These are phyloP conservation scores for Neuroterus valhalla DNA, from an alignment of 1,140 invertebrate species.

Conservation along the genomic window DNA sequence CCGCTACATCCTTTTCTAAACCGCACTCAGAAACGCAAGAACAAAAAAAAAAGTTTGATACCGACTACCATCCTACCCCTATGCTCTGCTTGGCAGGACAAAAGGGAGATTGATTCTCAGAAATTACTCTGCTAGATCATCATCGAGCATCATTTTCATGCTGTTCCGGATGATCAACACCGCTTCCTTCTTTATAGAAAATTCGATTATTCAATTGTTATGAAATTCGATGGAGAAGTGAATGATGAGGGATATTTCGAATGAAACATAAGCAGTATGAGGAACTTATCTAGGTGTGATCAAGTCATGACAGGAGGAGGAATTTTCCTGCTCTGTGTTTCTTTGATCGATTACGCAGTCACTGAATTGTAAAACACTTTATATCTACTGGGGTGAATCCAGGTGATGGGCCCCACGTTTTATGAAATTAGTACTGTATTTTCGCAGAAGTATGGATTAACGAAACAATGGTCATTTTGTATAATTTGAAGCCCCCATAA, in stretches of 20 bases:
- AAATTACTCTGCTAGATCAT: conserved; percentile 2
- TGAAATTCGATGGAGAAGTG: conserved; percentile 1
- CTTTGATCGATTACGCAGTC: neutral
- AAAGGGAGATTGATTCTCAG: neutral
- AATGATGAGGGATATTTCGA: neutral
- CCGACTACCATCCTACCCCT: neutral
- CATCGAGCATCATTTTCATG: conserved; percentile 10
- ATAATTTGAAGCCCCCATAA: no score
- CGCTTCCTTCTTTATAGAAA: neutral
- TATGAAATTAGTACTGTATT: no score
- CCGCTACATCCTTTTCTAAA: neutral
- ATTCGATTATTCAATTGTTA: neutral
- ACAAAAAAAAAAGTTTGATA: neutral
- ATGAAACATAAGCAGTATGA: neutral
- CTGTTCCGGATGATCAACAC: neutral
- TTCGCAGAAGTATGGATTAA: no score
- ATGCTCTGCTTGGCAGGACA: neutral
- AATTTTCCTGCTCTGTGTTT: neutral
- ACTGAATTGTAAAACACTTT: neutral
- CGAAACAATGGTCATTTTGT: no score
- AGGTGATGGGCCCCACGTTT: no score
- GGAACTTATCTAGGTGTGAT: conserved; percentile 11
- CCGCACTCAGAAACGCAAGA: neutral
- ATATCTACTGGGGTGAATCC: no score
- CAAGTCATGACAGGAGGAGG: neutral